Conservation (phyloP, 2,797 vertebrate genomes). For the Psittacula echo region DNA sequence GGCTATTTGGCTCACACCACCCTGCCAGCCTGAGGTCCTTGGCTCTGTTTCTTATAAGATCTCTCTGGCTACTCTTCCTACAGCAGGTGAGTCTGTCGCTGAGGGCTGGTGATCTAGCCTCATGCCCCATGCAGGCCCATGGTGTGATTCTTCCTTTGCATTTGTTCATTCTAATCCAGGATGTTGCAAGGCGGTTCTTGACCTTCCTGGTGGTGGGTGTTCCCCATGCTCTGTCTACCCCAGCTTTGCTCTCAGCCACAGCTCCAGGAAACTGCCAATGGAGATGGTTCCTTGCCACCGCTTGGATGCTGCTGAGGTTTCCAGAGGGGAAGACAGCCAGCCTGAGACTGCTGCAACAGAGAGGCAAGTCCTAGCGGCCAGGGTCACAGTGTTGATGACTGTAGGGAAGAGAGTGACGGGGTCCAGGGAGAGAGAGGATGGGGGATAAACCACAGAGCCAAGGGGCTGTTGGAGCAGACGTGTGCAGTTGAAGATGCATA, state of each 20-base stretch:
- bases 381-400: neutral
- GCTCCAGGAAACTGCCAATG: neutral
- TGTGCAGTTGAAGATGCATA: neutral
- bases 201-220: neutral
- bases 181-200: neutral
- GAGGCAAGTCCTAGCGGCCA: neutral
- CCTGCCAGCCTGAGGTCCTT: neutral
- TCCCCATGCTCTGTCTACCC: neutral
- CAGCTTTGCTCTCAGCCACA: neutral
- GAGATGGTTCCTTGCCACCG: neutral
- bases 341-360: neutral
- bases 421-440: rapidly evolving
- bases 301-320: neutral
- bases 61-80: neutral
- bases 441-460: neutral
- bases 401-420: neutral
- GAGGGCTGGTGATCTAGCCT: neutral
- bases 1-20: neutral
- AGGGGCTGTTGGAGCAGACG: neutral
- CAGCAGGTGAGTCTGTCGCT: rapidly evolving
- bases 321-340: neutral
- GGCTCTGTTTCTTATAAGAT: neutral
- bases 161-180: neutral
- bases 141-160: neutral
- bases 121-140: rapidly evolving